Conservation (phyloP, 2,888 invertebrate species). For the Gordius sp. region DNA sequence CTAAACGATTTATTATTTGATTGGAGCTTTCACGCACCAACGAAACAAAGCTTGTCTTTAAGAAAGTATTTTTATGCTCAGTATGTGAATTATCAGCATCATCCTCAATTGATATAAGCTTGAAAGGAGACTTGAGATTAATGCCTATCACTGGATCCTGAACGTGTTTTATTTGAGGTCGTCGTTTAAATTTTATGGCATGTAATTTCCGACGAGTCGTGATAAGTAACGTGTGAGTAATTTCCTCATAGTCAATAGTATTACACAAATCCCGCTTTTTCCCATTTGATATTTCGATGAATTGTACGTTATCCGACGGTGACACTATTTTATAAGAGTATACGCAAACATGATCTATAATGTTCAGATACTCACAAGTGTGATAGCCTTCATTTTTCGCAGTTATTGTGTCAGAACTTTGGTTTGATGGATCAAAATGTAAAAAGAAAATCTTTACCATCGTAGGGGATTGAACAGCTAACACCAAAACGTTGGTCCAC, state of each 20-base stretch:
- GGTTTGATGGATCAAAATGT: conserved; percentile 7
- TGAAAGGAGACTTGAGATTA: too few relatives aligned
- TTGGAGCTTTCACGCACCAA: too few relatives aligned
- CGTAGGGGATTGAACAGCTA: not conserved
- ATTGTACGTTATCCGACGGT: not conserved
- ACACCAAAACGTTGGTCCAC: not conserved
- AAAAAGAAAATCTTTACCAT: not conserved
- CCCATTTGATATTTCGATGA: not conserved
- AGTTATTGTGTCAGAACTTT: not conserved
- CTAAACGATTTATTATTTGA: too few relatives aligned
- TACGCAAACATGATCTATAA: not conserved
- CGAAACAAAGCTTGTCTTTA: too few relatives aligned
- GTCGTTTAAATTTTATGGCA: not conserved
- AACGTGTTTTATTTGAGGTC: too few relatives aligned
- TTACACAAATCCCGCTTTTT: not conserved
- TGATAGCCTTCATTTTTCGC: not conserved
- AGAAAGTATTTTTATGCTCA: too few relatives aligned
- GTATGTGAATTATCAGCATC: too few relatives aligned
- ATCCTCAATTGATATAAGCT: too few relatives aligned
- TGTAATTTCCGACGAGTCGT: conserved; percentile 10
- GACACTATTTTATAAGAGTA: not conserved
- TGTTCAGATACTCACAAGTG: not conserved
- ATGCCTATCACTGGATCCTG: too few relatives aligned
- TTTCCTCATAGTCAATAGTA: not conserved
- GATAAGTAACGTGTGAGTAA: not conserved